Percentiles rank a stretch among this genome's conserved stretches.
Conservation (phyloP, 1,140 invertebrate genomes). For the Cotesia chilonis region DNA sequence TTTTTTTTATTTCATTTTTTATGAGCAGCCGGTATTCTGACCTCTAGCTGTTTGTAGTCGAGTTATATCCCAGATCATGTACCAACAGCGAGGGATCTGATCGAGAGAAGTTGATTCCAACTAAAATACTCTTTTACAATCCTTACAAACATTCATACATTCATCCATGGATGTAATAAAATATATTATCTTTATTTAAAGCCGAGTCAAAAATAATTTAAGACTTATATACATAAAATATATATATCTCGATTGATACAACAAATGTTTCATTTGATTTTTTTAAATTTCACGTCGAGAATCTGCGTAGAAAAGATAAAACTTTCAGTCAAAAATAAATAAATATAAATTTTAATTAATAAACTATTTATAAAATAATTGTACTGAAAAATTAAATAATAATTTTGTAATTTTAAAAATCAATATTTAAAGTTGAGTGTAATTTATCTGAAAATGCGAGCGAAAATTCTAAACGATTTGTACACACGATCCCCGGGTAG, state of each 20-base stretch:
- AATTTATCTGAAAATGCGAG: slow-evolving; percentile 12
- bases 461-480: slow-evolving; percentile 37
- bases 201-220: background rate
- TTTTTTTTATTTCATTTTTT: slow-evolving; percentile 38
- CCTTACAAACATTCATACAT: background rate
- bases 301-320: too few relatives aligned
- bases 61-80: slow-evolving; percentile 20
- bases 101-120: slow-evolving; percentile 13
- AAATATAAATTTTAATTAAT: background rate
- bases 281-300: too few relatives aligned
- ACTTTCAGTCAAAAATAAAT: too few relatives aligned
- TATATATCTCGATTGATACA: too few relatives aligned
- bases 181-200: background rate
- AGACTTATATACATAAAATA: too few relatives aligned
- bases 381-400: too few relatives aligned
- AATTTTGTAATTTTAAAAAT: background rate
- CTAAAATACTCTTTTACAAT: background rate
- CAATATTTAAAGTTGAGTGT: slow-evolving; percentile 14
- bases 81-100: slow-evolving; percentile 23
- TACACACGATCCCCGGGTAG: slow-evolving; percentile 38
- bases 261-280: too few relatives aligned
- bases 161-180: too few relatives aligned
- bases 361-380: background rate
- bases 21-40: slow-evolving; percentile 27
- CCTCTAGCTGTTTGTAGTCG: slow-evolving; percentile 23